Evolutionary conservation across 2,797 vertebrate species (phyloP), one percentile per base, ranked within the genome.

Genomic region (Neoniphon sammara): DNA sequence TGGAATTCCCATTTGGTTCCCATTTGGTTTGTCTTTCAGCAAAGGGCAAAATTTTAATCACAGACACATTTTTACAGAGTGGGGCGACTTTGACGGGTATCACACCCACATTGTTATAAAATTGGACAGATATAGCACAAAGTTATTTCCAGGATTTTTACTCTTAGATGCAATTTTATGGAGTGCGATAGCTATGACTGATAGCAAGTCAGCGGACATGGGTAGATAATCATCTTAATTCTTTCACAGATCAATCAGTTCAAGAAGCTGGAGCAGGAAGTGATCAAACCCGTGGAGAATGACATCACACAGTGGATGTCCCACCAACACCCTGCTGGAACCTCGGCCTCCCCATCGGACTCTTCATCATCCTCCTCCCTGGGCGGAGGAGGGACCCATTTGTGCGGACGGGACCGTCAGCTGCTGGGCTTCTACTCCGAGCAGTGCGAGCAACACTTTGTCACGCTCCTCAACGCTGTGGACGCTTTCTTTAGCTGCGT

Each of bases 401-500:
- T 91, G 39, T 89, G 91, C 52, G 67, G 89, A 0, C 94, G 93
- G 0, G 97, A 99, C 86, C 93, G 94, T 76, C 96, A 96, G 82
- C 90, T 99, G 65, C 95, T 99, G 0, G 85, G 90, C 59, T 99
- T 99, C 93, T 99, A 99, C 75, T 94, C 96, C 0, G 96, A 98
- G 87, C 98, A 99, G 73, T 99, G 96, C 0, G 95, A 97, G 89
- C 95, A 96, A 68, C 96, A 99, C 84, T 98, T 96, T 53, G 93
- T 93, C 70, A 98, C 96, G 17, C 95, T 99, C 2, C 95, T 98
- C 1, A 96, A 96, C 0, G 96, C 97, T 80, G 96, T 97, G 0
- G 98, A 99, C 0, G 98, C 97, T 1, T 97, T 99, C 73, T 98
- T 99, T 77, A 86, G 91, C 79, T 98, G 97, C 0, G 93, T 99